A percentile compares a stretch with the other conserved stretches of the same genome.
phyloP scores from a whole-genome alignment of 2,888 invertebrate species.

The Orthonevra nobilis region DNA sequence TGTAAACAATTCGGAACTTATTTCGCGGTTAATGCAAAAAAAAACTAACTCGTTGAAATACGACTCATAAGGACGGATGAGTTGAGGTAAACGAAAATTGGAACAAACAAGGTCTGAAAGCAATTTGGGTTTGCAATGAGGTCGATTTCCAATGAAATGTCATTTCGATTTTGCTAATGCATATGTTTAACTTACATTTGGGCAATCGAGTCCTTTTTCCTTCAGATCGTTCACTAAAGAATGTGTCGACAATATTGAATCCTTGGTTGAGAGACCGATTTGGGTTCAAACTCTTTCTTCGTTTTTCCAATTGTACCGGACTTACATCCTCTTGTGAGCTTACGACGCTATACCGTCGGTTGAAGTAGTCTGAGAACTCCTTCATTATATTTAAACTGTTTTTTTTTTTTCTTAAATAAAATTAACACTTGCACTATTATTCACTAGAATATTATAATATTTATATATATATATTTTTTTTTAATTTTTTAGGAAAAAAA shows the following conservation, averaged over 20 bases:
- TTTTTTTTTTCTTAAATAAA: conserved; percentile 31
- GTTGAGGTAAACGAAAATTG: too few species aligned
- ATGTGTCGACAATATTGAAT: conserved; percentile 80
- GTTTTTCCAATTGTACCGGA: conserved; percentile 56
- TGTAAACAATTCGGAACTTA: conserved; percentile 2
- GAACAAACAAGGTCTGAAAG: too few species aligned
- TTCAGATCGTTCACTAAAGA: conserved; percentile 79
- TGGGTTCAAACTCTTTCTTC: conserved; percentile 78
- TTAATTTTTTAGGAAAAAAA: conserved; percentile 24
- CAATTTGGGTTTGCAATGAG: too few species aligned
- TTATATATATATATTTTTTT: conserved; percentile 1
- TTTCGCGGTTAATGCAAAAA: conserved; percentile 10
- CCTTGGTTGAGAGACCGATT: conserved; percentile 79
- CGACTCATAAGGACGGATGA: too few species aligned
- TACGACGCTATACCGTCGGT: conserved; percentile 82
- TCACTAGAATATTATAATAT: conserved; percentile 35
- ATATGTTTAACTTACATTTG: conserved; percentile 80
- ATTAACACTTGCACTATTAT: conserved; percentile 30
- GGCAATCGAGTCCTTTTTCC: conserved; percentile 79
- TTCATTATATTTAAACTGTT: conserved; percentile 81
- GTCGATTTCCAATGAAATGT: too few species aligned
- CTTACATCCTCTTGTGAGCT: conserved; percentile 75
- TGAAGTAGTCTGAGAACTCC: conserved; percentile 83
- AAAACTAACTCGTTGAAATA: conserved; percentile 10
- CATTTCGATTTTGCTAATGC: too few species aligned